Evolutionary conservation across 2,797 vertebrate species (phyloP).

Genomic region (Coilia nasus): DNA sequence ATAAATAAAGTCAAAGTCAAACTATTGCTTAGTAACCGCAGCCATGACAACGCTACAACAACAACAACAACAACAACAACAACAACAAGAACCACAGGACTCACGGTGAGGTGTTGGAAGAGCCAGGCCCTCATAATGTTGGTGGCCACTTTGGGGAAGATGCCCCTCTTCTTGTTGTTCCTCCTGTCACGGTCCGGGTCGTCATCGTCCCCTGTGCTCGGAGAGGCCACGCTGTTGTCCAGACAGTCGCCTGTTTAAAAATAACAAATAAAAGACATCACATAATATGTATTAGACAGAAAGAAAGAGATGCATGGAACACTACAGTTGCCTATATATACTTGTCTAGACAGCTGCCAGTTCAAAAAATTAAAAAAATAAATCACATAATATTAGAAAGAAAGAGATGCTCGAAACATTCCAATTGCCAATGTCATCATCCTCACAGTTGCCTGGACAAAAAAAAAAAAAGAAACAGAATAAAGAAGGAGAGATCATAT

Average conservation of each 20-base stretch:
- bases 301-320: no score
- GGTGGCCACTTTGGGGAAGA: conserved; percentile 97
- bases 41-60: not conserved
- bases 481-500: no score
- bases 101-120: conserved; percentile 96
- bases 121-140: conserved; percentile 98
- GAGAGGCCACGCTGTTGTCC: conserved; percentile 55
- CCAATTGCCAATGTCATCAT: no score
- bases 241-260: conserved; percentile 50
- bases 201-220: conserved; percentile 93
- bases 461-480: no score
- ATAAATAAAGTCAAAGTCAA: no score
- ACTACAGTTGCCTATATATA: no score
- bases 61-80: no score
- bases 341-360: conserved; percentile 56
- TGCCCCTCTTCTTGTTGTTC: conserved; percentile 95
- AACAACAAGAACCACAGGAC: conserved; percentile 33
- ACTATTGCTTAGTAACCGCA: not conserved
- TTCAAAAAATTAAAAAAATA: not conserved
- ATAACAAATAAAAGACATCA: not conserved
- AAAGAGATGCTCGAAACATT: no score
- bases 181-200: conserved; percentile 92
- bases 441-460: no score
- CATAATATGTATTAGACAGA: no score
- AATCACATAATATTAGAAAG: no score